Evolutionary conservation across 2,888 invertebrate genomes (phyloP), one percentile per base, ranked within the genome.

Genomic region (Pharmacophagus antenor): DNA sequence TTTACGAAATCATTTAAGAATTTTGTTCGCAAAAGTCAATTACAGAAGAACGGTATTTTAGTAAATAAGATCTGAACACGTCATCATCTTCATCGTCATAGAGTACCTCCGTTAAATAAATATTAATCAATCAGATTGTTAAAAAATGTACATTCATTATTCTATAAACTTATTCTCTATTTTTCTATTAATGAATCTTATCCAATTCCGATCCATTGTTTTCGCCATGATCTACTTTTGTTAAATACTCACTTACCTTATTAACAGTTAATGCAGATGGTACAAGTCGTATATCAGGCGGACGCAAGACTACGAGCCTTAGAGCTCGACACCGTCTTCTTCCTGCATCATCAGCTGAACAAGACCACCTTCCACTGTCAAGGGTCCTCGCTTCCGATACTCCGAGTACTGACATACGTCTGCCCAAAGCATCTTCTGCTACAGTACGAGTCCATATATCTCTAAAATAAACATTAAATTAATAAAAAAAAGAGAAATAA

Each of bases 341-440:
- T n/a, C 93, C 94, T 71, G 93, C 93, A 72, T 95, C 95, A 56
- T 92, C 91, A 25, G 94, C 95, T 73, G 95, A 94, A 77, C 97
- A 97, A 2, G 95, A 95, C 90, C 96, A 97, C 60, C 93, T 91
- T 18, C 97, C 97, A 21, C 94, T 93, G 73, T 97, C 97, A 37
- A 94, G 89, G 21, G 89, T 83, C 62, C 92, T 93, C 0, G 95
- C 94, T 65, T 93, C 93, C 15, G 94, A 93, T 57, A 97, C 92
- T 0, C 94, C 94, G 65, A 97, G 84, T 37, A 95, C 89, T 0
- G 95, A 94, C 69, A 94, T 95, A 10, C 89, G 85, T 17, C 88
- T 80, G 1, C 88, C 88, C 1, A 87, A 67, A 0, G 85, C 87
- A 22, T 90, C 89, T 71, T 91, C 90, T 59, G 93, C 92, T 67